phyloP scores from a whole-genome alignment of 64 coral and sea anemone genomes.

The Hydrozoanthus tunicans region DNA sequence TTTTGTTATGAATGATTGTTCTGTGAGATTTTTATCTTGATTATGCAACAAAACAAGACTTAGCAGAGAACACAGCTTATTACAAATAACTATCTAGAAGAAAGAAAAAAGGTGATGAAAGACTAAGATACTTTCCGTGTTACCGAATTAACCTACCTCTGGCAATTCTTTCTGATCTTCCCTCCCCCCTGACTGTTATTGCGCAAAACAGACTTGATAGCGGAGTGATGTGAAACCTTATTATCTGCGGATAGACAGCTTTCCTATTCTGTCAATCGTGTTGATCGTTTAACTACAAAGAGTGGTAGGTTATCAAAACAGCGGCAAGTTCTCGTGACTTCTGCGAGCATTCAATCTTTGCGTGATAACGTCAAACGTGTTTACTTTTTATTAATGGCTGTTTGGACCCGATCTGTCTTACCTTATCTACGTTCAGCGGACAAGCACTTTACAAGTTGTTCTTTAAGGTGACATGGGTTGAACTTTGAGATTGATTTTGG shows the following conservation, averaged over 20 bases:
- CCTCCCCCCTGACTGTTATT: not conserved
- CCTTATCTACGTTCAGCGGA: slow-evolving; percentile 25
- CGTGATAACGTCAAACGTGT: slow-evolving; percentile 45
- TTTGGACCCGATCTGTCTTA: slow-evolving; percentile 8
- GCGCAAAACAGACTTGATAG: not conserved
- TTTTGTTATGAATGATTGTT: too few species aligned
- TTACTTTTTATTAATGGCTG: slow-evolving; percentile 8
- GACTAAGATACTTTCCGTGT: too few species aligned
- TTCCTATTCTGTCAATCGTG: not conserved
- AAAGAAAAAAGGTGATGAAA: too few species aligned
- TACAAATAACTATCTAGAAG: too few species aligned
- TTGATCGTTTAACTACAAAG: slow-evolving; percentile 8
- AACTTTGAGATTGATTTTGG: not conserved
- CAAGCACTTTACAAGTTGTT: slow-evolving; percentile 1
- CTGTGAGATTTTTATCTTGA: too few species aligned
- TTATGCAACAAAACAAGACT: too few species aligned
- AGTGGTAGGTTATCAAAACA: slow-evolving; percentile 2
- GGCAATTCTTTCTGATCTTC: not conserved
- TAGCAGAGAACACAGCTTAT: too few species aligned
- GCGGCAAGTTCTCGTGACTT: slow-evolving; percentile 41
- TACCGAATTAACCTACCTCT: not conserved
- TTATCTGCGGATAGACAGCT: not conserved
- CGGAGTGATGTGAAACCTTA: not conserved
- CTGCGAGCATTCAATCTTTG: not conserved
- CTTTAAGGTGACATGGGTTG: slow-evolving; percentile 40